Base-by-base conservation (phyloP, 1,140 invertebrate genomes). In the Planococcus citri region DNA sequence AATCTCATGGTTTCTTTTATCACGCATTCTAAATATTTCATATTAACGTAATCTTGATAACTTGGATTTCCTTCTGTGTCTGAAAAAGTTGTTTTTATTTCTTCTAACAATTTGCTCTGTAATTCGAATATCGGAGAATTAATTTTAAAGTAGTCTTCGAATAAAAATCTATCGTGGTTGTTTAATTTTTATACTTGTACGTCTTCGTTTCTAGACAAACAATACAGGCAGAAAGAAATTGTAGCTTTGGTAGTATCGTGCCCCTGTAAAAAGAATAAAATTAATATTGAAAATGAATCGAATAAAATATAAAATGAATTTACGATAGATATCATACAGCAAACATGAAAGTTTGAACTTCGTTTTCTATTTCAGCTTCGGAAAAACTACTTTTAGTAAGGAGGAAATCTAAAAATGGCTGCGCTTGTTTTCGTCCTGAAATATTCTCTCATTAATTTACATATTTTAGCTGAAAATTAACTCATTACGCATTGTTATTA, bases 311-410 rank as follows among this genome's bases (percentile, higher is more conserved):
- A 58, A 58, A 58, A 58, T 20, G 17, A 22, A 20, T 58, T 4
- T 58, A n/a, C 24, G 10, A 17, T 69, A n/a, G n/a, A n/a, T n/a
- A n/a, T 69, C 73, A 84, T 61, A 85, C 87, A 74, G 85, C 85
- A 74, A 86, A 87, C 82, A 86, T 84, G 71, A 87, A 87, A 1
- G 85, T 87, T 70, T 86, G 83, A 0, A 85, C 83, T 75, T 86
- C 82, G 70, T 86, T 82, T 17, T 79, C 73, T 38, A 89, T 86
- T 61, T 81, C 80, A 1, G 73, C 68, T 25, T 82, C 78, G 0
- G 60, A 25, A 64, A 64, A 64, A 27, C 24, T 27, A 64, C 60
- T 27, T 64, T 25, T 1, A 6, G 22, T 64, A 17, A 64, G 20
- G 4, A 64, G 10, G 22, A 24, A 64, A 27, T 64, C 60, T 25